Evolutionary conservation across 2,888 invertebrate genomes (phyloP), one percentile per base, ranked within the genome.

Genomic region (Hirtodrosophila histrioides): DNA sequence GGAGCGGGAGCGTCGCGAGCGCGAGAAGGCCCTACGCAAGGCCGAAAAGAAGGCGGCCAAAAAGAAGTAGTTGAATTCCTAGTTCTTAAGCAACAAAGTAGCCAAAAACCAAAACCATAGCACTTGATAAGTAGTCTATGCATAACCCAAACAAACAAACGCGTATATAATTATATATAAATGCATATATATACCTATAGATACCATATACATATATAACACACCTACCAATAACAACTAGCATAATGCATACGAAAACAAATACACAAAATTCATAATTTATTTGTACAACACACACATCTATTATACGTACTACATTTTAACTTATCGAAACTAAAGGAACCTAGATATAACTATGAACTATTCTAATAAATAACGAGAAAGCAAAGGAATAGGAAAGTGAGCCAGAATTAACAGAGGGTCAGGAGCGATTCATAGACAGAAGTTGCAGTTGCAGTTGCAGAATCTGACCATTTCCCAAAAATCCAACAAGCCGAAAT

Each of bases 11-110:
- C 93, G 95, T 57, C 95, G 96, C 85, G 95, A 95, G 81, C 95
- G 96, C 83, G 96, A 98, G 90, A 96, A 97, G 89, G 94, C 96
- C 89, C 94, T 96, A 90, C 94, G 95, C 89, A 97, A 97, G 92
- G 97, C 97, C 10, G 97, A 97, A 89, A 96, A 96, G 91, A 94
- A 95, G 88, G 94, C 94, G 92, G 93, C 94, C 92, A 95, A 95
- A 92, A 95, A 95, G 92, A 92, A 91, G 83, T 91, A 91, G 86
- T 74, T 82, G 56, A 82, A 80, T 81, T 75, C 50, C 50, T 78
- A 77, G 69, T 63, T 61, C 23, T 29, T 81, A 86, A 81, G 83
- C 57, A 64, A 71, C 49, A 54, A 74, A 75, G 79, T 87, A 85
- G 88, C 88, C 86, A 88, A 83, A 80, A 81, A 79, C 69, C 72